Evolutionary conservation across 2,113 vertebrate species (phyloP).

Genomic region (Rhinogobius similis): DNA sequence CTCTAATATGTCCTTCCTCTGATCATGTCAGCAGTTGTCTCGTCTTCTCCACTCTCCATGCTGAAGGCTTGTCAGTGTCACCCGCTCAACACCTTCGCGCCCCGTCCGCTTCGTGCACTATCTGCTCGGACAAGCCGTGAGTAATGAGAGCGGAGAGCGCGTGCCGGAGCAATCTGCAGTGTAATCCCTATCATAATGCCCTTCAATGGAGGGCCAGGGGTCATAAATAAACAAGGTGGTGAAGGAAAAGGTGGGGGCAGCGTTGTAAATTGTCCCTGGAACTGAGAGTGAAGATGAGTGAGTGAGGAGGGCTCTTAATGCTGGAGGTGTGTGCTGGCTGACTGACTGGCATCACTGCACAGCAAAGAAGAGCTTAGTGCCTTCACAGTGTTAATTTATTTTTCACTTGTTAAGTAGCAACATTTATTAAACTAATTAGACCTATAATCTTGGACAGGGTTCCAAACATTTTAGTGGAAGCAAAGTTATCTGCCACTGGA

Average conservation of each 20-base stretch:
- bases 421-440: too few relatives aligned
- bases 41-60: not conserved
- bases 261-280: constrained; percentile 43
- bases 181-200: constrained; percentile 57
- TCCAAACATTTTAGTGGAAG: not conserved
- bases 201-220: constrained; percentile 46
- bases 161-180: constrained; percentile 40
- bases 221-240: constrained; percentile 57
- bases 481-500: too few relatives aligned
- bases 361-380: not conserved
- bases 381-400: not conserved
- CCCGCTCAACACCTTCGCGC: constrained; percentile 15
- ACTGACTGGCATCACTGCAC: constrained; percentile 26
- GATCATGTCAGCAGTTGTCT: not conserved
- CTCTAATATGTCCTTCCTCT: not conserved
- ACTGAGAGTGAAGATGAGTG: constrained; percentile 25
- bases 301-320: constrained; percentile 53
- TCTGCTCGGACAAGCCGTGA: constrained; percentile 39
- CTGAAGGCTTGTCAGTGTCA: constrained; percentile 8
- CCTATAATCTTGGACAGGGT: too few relatives aligned
- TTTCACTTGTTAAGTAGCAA: too few relatives aligned
- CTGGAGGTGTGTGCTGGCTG: constrained; percentile 47
- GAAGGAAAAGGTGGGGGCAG: constrained; percentile 4
- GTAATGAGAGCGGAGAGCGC: constrained; percentile 38
- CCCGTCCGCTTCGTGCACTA: constrained; percentile 11